These are phyloP conservation scores for Canis aureus DNA, from an alignment of 2,113 vertebrate species.

Conservation along the genomic window DNA sequence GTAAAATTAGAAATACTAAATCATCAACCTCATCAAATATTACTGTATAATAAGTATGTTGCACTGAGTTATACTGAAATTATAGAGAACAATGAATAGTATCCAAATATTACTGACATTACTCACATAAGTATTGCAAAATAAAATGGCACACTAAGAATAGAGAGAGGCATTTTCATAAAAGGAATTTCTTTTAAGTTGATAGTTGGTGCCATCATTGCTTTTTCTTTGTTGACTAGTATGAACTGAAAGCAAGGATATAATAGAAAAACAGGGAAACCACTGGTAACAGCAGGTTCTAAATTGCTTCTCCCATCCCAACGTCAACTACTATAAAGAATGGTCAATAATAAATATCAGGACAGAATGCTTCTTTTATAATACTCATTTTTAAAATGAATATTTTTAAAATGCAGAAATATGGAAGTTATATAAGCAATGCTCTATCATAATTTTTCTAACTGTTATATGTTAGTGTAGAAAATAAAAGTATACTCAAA, in stretches of 20 bases:
- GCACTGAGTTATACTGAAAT: constrained; percentile 50
- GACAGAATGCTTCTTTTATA: background rate
- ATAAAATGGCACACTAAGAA: constrained; percentile 51
- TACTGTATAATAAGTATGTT: constrained; percentile 32
- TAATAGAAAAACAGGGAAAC: constrained; percentile 7
- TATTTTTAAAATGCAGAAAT: background rate
- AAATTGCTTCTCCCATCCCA: background rate
- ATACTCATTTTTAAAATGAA: background rate
- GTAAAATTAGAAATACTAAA: constrained; percentile 73
- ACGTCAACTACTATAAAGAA: background rate
- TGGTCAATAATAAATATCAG: background rate
- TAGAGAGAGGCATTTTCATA: constrained; percentile 40
- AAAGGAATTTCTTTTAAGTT: constrained; percentile 3
- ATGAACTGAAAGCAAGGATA: background rate
- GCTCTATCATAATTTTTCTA: background rate
- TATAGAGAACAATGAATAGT: background rate
- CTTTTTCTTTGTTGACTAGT: background rate
- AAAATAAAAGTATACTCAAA: constrained; percentile 8
- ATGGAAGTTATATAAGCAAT: background rate
- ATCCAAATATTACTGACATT: constrained; percentile 66
- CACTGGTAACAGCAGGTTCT: background rate
- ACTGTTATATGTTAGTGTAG: background rate
- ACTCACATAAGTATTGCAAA: constrained; percentile 66
- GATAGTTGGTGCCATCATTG: background rate
- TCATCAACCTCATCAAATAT: constrained; percentile 73